phyloP scores from a whole-genome alignment of 2,888 invertebrate species.

The Lucinisca nassula region DNA sequence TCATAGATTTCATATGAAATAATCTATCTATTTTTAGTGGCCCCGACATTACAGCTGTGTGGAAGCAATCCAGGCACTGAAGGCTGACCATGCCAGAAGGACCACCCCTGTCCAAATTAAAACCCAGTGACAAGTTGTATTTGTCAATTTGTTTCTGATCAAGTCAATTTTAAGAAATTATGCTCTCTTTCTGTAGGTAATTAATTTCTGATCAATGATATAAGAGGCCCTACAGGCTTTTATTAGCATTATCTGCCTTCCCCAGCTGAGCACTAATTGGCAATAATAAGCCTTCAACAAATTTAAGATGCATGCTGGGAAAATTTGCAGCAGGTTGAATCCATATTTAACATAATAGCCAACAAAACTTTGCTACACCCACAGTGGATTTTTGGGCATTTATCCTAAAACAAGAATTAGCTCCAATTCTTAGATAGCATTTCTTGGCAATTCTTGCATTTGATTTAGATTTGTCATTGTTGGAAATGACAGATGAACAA shows the following conservation, averaged over 20 bases:
- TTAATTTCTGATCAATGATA: conserved; percentile 10
- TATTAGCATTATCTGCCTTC: conserved; percentile 52
- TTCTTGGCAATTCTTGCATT: no score
- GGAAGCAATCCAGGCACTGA: background rate
- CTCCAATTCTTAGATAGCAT: no score
- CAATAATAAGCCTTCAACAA: conserved; percentile 54
- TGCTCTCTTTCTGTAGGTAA: conserved; percentile 8
- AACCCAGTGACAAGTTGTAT: background rate
- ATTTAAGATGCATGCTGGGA: background rate
- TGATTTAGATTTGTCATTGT: no score
- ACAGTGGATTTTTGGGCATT: no score
- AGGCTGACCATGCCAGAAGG: background rate
- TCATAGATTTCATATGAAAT: no score
- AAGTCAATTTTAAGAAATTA: background rate
- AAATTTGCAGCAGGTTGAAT: background rate
- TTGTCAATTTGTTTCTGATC: conserved; percentile 11
- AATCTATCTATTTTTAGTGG: no score
- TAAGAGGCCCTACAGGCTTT: conserved; percentile 47
- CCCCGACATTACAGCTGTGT: no score
- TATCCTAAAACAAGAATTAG: no score
- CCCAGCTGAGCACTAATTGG: conserved; percentile 63
- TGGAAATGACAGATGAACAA: no score
- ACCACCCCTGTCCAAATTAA: background rate
- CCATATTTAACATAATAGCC: background rate
- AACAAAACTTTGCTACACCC: no score